Evolutionary conservation across 2,888 invertebrate genomes (phyloP), one percentile per base, ranked within the genome.

Genomic region (Ectemnius continuus): DNA sequence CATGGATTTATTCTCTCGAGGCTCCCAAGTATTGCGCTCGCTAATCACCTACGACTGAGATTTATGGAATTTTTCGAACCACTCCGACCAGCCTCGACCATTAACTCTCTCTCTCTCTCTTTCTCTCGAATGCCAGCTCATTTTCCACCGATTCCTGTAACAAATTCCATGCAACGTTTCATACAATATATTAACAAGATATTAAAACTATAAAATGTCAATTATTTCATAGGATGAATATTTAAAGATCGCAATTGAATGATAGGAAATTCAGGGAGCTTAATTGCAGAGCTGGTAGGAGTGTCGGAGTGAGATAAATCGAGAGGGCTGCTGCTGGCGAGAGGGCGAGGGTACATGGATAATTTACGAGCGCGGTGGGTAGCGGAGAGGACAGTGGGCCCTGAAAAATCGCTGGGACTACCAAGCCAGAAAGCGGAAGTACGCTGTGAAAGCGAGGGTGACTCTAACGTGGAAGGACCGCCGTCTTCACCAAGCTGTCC

Each of bases 361-460:
- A 79, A 84, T 85, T 73, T 79, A 78, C 73, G 82, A 76, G 36
- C 8, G 28, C 28, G 75, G 64, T 28, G 76, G 79, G 79, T 79
- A 79, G 79, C 72, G 66, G 46, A 72, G 70, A 81, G 74, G 36
- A 36, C 36, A 36, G 36, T 36, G 36, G 36, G 36, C 76, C 79
- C 79, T 73, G 46, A 65, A 60, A 69, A 78, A 81, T 84, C 28
- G 77, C 48, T n/a, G 36, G 45, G 64, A 59, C 59, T 61, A 61
- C 36, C 64, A 67, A 57, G 2, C 8, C 36, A 23, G 36, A 36
- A 77, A 80, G 87, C 86, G 87, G 87, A 87, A 87, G 83, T 52
- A 85, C 85, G 87, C 78, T 80, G 80, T 81, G 81, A 80, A 82
- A 76, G 74, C 70, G 74, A 74, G 70, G 73, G 80, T 76, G 79